phyloP scores from a whole-genome alignment of 1,140 invertebrate species.

The Rhyacophila brunnea region DNA sequence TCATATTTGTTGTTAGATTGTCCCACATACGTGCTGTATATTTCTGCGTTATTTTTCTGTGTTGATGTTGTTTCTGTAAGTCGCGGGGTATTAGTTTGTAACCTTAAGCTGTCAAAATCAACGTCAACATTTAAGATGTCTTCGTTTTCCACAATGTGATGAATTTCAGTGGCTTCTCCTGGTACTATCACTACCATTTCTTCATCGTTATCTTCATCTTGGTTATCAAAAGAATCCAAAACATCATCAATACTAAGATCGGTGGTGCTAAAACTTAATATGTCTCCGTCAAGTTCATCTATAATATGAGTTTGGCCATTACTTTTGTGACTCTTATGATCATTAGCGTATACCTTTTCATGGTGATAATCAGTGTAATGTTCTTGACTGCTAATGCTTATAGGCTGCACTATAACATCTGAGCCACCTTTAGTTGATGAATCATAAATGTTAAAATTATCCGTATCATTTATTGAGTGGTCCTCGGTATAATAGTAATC shows the following conservation, averaged over 20 bases:
- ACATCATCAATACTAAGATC: conserved; percentile 7
- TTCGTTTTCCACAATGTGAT: conserved; percentile 6
- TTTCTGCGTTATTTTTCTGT: no score
- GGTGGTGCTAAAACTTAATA: conserved; percentile 3
- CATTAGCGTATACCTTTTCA: no score
- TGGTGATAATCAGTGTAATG: no score
- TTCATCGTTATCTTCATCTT: conserved; percentile 10
- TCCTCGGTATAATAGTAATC: no score
- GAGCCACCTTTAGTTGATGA: no score
- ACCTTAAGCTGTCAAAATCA: conserved; percentile 14
- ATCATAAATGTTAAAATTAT: no score
- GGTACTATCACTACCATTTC: conserved; percentile 29
- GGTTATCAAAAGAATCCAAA: neutral
- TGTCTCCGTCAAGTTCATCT: neutral
- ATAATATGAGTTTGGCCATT: neutral
- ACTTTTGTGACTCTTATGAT: no score
- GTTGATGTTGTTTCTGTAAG: neutral
- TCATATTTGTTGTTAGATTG: no score
- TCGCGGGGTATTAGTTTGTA: neutral
- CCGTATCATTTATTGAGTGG: no score
- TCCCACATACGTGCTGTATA: no score
- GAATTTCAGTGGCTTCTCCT: neutral
- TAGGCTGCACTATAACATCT: no score
- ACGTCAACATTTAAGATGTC: conserved; percentile 13
- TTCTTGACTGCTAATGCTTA: no score